These are phyloP conservation scores for Gastracanthus pulcherrimus DNA, from an alignment of 2,888 invertebrate genomes.

Conservation along the genomic window DNA sequence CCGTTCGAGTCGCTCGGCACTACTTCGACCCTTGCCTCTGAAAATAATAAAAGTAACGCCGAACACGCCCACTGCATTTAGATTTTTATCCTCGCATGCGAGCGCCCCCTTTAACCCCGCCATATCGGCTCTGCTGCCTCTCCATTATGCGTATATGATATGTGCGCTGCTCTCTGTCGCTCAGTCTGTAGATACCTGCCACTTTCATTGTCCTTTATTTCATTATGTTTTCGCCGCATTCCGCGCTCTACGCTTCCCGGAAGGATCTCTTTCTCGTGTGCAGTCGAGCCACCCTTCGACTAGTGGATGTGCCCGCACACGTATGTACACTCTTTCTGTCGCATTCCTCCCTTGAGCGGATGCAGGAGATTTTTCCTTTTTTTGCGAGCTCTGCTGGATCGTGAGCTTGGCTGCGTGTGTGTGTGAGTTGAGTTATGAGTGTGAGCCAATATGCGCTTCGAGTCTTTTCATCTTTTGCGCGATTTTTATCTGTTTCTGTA, in stretches of 20 bases:
- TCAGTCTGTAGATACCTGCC: conserved; percentile 34
- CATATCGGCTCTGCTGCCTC: neutral
- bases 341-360: too few relatives aligned
- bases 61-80: conserved; percentile 77
- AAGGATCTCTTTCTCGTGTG: neutral
- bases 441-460: too few relatives aligned
- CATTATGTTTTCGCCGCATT: conserved; percentile 64
- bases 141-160: neutral
- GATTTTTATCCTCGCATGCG: conserved; percentile 62
- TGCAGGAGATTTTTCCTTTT: too few relatives aligned
- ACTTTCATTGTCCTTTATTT: conserved; percentile 62
- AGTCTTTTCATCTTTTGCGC: too few relatives aligned
- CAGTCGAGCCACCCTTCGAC: neutral
- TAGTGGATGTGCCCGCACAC: too few relatives aligned
- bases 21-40: conserved; percentile 1
- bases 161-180: neutral
- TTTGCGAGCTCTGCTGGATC: too few relatives aligned
- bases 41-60: conserved; percentile 74
- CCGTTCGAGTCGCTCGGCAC: neutral
- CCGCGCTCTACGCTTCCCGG: too few relatives aligned
- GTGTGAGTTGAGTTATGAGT: too few relatives aligned
- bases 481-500: too few relatives aligned
- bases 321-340: too few relatives aligned
- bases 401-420: too few relatives aligned
- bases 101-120: conserved; percentile 18